Conservation (phyloP, 1,140 invertebrate species). For the Globodera rostochiensis region DNA sequence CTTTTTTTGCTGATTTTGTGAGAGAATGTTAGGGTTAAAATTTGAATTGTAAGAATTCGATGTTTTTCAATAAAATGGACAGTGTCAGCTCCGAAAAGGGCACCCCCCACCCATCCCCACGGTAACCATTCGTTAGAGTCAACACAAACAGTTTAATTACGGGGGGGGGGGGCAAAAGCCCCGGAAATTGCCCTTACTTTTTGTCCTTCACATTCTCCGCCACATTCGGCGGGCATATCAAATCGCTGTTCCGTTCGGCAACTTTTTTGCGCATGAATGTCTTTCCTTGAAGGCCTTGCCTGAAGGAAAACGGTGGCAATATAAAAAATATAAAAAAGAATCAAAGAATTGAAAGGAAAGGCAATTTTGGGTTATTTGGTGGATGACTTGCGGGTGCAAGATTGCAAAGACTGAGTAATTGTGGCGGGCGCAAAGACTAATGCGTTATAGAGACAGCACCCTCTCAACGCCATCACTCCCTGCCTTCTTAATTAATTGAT, state of each 20-base stretch:
- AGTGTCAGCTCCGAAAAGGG: too few species aligned
- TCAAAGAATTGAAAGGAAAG: slow-evolving; percentile 11
- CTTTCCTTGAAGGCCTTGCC: slow-evolving; percentile 30
- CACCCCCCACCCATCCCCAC: not conserved
- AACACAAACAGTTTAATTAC: too few species aligned
- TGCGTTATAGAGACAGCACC: not conserved
- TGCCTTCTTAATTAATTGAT: not conserved
- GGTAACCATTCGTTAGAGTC: not conserved
- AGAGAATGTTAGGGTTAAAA: not conserved
- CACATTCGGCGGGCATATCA: slow-evolving; percentile 1
- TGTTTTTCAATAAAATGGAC: too few species aligned
- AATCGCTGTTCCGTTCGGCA: slow-evolving; percentile 16
- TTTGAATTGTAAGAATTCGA: too few species aligned
- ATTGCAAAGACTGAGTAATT: slow-evolving; percentile 14
- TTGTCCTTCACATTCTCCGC: not conserved
- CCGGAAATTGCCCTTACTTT: not conserved
- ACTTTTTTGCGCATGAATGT: slow-evolving; percentile 30
- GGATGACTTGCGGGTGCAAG: not conserved
- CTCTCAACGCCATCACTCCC: not conserved
- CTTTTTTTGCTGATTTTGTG: not conserved
- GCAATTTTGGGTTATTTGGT: too few species aligned
- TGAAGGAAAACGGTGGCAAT: not conserved
- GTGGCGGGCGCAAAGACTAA: slow-evolving; percentile 8
- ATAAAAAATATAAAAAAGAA: slow-evolving; percentile 17
- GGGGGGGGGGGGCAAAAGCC: too few species aligned